phyloP scores from a whole-genome alignment of 2,113 vertebrate species.

The Melanotaenia duboulayi region DNA sequence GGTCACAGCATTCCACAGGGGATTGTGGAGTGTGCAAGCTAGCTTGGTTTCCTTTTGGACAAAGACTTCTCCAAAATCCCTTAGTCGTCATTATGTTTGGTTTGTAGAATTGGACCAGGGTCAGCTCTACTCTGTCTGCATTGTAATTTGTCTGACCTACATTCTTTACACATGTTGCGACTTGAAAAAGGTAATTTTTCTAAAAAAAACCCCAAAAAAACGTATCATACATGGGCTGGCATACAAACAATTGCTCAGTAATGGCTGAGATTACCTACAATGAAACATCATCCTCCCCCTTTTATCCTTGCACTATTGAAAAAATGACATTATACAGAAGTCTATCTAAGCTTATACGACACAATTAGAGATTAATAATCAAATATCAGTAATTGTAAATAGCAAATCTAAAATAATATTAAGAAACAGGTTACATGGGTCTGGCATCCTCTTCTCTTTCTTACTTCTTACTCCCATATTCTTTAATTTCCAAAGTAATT shows the following conservation, averaged over 20 bases:
- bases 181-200: slow-evolving; percentile 23
- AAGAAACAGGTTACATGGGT: background rate
- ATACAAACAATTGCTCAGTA: background rate
- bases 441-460: background rate
- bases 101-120: slow-evolving; percentile 36
- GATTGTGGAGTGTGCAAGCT: slow-evolving; percentile 58
- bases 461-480: background rate
- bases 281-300: background rate
- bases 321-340: too few species aligned
- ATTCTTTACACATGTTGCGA: slow-evolving; percentile 33
- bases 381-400: background rate
- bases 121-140: slow-evolving; percentile 35
- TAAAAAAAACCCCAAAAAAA: background rate
- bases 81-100: slow-evolving; percentile 63
- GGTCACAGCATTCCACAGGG: slow-evolving; percentile 65
- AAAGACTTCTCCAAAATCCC: slow-evolving; percentile 47
- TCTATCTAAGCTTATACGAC: too few species aligned
- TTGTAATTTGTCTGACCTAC: slow-evolving; percentile 57
- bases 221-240: background rate
- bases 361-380: background rate
- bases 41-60: slow-evolving; percentile 59
- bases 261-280: background rate
- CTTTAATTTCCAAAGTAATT: background rate
- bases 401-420: background rate
- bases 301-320: too few species aligned